Evolutionary conservation across 1,140 invertebrate genomes (phyloP), one percentile per base, ranked within the genome.

Genomic region (Papilio polytes): DNA sequence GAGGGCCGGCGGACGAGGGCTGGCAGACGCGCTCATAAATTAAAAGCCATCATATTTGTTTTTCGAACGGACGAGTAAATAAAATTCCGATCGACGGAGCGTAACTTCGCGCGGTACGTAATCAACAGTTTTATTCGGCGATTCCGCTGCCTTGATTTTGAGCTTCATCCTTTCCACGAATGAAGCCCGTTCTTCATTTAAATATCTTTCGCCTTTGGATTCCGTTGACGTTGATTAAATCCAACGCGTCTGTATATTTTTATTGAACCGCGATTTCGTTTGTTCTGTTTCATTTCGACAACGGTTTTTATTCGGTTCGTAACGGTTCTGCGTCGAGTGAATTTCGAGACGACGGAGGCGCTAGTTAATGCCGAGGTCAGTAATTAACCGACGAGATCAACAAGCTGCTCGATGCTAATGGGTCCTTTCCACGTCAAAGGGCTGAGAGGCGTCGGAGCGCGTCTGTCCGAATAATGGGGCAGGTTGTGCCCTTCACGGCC

Each of bases 1-100:
- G 86, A 82, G 83, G 80, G 86, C 85, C 83, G 84, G 84, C 85
- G 85, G 84, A 80, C 86, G 87, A 83, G 81, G 80, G 85, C 85
- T 82, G 84, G 82, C 85, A 85, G 88, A 87, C 87, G 81, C 83
- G 85, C 85, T 92, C 89, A 94, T 94, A 94, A 94, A 94, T 94
- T 94, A 94, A 92, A 94, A 89, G 90, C 89, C 87, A 90, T 94
- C 90, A 93, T 92, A 94, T 94, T 94, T 94, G 89, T 91, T 93
- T 93, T 92, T 90, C 88, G 88, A 91, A 92, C 85, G 89, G 88
- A 82, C 88, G 87, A 90, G 89, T 90, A 91, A 94, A 94, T 94
- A 91, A 94, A 93, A 94, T 92, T 89, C 87, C 89, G 88, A 91
- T 91, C 89, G 90, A 90, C 92, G 92, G 87, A 94, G 92, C 92